phyloP scores from a whole-genome alignment of 2,888 invertebrate species.

The Merodon equestris region DNA sequence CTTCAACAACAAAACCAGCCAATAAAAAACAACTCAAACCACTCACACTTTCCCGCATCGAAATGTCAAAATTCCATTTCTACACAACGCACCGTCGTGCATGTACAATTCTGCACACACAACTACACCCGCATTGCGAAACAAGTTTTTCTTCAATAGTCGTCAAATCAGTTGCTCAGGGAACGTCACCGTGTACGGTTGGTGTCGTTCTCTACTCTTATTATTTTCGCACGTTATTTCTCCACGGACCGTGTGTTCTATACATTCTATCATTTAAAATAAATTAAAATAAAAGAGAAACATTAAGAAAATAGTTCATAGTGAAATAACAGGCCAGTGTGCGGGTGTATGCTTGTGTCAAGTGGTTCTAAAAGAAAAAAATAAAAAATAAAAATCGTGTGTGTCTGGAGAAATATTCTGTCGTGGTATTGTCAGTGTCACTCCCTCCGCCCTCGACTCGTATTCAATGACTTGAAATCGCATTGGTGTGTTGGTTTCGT shows the following conservation, averaged over 20 bases:
- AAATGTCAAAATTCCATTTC: constrained; percentile 32
- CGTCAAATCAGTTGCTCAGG: constrained; percentile 58
- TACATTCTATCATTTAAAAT: constrained; percentile 12
- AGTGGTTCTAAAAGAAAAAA: not conserved
- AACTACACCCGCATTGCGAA: constrained; percentile 8
- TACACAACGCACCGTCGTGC: constrained; percentile 1
- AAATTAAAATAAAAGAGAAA: constrained; percentile 1
- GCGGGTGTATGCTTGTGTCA: not conserved
- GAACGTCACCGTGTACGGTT: constrained; percentile 65
- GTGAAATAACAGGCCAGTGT: not conserved
- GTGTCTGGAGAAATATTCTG: not conserved
- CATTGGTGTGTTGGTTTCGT: too few relatives aligned
- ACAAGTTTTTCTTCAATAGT: constrained; percentile 54
- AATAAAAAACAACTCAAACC: not conserved
- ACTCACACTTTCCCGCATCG: constrained; percentile 13
- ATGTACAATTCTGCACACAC: constrained; percentile 1
- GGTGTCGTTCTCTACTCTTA: constrained; percentile 51
- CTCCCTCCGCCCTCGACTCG: not conserved
- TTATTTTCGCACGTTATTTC: constrained; percentile 15
- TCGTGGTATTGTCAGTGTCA: constrained; percentile 2
- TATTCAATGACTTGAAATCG: not conserved
- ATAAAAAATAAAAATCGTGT: not conserved
- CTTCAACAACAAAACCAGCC: too few relatives aligned
- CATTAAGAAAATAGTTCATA: not conserved
- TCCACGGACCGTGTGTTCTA: constrained; percentile 18